Conservation (phyloP, 2,797 vertebrate species). For the Neosalanx taihuensis region DNA sequence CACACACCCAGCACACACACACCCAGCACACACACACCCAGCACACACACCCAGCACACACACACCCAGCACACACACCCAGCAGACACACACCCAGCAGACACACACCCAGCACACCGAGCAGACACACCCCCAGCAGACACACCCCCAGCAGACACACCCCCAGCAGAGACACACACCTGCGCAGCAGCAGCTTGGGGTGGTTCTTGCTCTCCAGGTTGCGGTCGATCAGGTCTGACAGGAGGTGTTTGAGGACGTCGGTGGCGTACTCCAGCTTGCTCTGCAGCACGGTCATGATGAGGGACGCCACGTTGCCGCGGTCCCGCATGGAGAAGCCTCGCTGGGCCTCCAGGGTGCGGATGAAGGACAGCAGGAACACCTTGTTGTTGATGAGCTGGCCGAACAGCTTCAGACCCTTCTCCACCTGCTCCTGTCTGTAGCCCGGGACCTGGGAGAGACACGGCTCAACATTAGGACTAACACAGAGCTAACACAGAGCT, state of each 20-base stretch:
- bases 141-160: no score
- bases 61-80: no score
- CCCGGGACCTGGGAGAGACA: constrained; percentile 83
- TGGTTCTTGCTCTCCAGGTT: constrained; percentile 99
- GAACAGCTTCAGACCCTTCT: constrained; percentile 94
- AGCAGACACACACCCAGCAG: no score
- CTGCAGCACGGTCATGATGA: constrained; percentile 96
- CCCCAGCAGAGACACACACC: constrained; percentile 66
- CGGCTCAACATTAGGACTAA: neutral
- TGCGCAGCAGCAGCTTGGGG: constrained; percentile 91
- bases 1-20: neutral
- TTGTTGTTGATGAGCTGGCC: constrained; percentile 99
- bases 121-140: no score
- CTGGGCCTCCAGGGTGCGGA: constrained; percentile 94
- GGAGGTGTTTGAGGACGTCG: constrained; percentile 93
- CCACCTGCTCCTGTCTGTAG: constrained; percentile 93
- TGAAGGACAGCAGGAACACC: constrained; percentile 93
- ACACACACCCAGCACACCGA: no score
- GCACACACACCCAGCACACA: neutral
- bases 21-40: constrained; percentile 1
- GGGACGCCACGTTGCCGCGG: constrained; percentile 93
- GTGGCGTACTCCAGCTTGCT: constrained; percentile 97
- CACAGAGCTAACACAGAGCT: no score
- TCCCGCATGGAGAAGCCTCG: constrained; percentile 98
- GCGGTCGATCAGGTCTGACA: constrained; percentile 97